Base-by-base conservation (phyloP, 2,113 vertebrate genomes). In the Miniopterus natalensis region DNA sequence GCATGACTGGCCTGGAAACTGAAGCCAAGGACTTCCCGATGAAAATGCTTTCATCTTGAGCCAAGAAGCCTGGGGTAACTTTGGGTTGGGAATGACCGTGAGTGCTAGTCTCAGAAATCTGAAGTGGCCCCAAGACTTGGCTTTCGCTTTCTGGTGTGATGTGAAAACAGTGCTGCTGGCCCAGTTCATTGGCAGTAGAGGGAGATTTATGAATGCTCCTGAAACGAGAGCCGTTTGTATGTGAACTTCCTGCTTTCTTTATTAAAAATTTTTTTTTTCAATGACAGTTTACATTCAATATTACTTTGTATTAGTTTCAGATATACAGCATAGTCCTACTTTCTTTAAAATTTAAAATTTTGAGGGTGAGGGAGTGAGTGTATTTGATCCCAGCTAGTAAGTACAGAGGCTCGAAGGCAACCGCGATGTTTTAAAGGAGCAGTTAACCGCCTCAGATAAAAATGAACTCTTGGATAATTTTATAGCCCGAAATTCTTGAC, bases 61-160 rank as follows among this genome's bases (percentile, higher is more conserved):
- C 66, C 65, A 42, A 63, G 74, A 83, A 63, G 51, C 80, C 59
- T n/a, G 89, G 71, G 80, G 75, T 92, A 81, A 89, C 61, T 92
- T 57, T 87, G 80, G 70, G 45, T 14, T 84, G 59, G 68, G 89
- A 96, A 92, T 81, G 80, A 47, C 84, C 81, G 18, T 59, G 68
- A 79, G 8, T 40, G 17, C 45, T 85, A 47, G 27, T 87, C 61
- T 90, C 74, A 91, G 91, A 91, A 85, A 86, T 57, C 9, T 89
- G 47, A 89, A 94, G 83, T n/a, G 23, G 63, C 68, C 84, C 51
- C 53, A 40, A 73, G 45, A 63, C 23, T 40, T n/a, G 88, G 31
- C 91, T 95, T 97, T 96, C 93, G 66, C 84, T 97, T 96, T 97
- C 93, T 93, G 79, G 47, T 42, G n/a, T 68, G 71, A 79, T 73